These are phyloP conservation scores for Crotalus tigris DNA, from an alignment of 2,113 vertebrate genomes.

Conservation along the genomic window DNA sequence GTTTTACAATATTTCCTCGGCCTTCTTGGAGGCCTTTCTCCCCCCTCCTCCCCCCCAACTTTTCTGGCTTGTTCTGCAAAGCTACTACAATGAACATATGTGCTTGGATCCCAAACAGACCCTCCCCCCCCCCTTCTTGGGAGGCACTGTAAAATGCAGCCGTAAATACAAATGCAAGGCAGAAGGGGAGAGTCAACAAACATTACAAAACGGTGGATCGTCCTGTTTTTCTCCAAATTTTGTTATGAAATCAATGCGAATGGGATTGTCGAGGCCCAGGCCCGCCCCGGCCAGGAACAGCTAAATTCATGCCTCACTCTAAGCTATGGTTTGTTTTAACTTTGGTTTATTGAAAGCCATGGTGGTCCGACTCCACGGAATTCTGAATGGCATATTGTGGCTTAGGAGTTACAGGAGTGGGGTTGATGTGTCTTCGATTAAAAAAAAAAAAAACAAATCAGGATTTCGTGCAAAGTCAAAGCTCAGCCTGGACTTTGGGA, in stretches of 20 bases:
- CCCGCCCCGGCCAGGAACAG: background rate
- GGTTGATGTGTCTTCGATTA: background rate
- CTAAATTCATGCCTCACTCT: background rate
- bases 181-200: constrained; percentile 16
- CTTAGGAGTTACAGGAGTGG: background rate
- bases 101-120: constrained; percentile 62
- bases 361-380: background rate
- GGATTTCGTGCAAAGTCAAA: background rate
- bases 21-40: constrained; percentile 82
- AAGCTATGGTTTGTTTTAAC: background rate
- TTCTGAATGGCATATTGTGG: background rate
- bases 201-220: background rate
- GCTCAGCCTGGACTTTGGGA: background rate
- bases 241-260: background rate
- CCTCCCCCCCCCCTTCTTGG: background rate
- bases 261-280: background rate
- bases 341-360: background rate
- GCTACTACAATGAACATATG: constrained; percentile 60
- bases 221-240: background rate
- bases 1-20: constrained; percentile 81
- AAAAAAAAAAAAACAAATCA: background rate
- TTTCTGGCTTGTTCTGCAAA: constrained; percentile 74
- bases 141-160: constrained; percentile 6
- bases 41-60: constrained; percentile 13
- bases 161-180: background rate